phyloP scores from a whole-genome alignment of 2,888 invertebrate genomes.

The Miltochrista miniata region DNA sequence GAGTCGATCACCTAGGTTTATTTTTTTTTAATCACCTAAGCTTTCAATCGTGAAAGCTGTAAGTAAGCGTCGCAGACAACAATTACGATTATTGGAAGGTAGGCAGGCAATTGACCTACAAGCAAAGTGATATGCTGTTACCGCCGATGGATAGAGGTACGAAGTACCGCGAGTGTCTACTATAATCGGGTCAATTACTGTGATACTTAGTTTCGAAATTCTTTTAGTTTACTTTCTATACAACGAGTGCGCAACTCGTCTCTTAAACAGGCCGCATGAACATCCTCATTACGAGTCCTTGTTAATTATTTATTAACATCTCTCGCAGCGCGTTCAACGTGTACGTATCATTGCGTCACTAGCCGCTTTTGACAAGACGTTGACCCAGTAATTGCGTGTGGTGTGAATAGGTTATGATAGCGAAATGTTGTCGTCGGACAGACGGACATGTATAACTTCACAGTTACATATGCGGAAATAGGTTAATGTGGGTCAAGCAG shows the following conservation, averaged over 20 bases:
- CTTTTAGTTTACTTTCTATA: constrained; percentile 68
- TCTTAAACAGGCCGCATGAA: constrained; percentile 23
- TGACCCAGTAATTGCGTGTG: constrained; percentile 72
- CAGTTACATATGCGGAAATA: constrained; percentile 59
- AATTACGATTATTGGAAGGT: constrained; percentile 66
- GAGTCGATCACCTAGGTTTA: constrained; percentile 35
- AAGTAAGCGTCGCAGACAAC: constrained; percentile 37
- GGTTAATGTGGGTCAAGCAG: constrained; percentile 55
- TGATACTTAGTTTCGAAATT: constrained; percentile 52
- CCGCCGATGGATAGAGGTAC: constrained; percentile 53
- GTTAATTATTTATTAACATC: constrained; percentile 58
- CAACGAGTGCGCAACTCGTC: constrained; percentile 34
- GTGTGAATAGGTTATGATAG: constrained; percentile 68
- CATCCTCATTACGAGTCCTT: constrained; percentile 39
- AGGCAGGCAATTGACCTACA: constrained; percentile 73
- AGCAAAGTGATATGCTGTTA: constrained; percentile 61
- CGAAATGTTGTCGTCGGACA: constrained; percentile 59
- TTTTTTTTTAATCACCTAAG: too few relatives aligned
- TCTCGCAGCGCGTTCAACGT: constrained; percentile 22
- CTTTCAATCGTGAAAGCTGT: constrained; percentile 25
- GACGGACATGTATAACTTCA: constrained; percentile 43
- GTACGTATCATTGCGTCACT: constrained; percentile 58
- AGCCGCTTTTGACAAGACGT: constrained; percentile 62
- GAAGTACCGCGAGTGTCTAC: constrained; percentile 55
- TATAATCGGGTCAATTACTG: constrained; percentile 64